phyloP scores from a whole-genome alignment of 1,140 invertebrate species.

The Hirudo medicinalis region DNA sequence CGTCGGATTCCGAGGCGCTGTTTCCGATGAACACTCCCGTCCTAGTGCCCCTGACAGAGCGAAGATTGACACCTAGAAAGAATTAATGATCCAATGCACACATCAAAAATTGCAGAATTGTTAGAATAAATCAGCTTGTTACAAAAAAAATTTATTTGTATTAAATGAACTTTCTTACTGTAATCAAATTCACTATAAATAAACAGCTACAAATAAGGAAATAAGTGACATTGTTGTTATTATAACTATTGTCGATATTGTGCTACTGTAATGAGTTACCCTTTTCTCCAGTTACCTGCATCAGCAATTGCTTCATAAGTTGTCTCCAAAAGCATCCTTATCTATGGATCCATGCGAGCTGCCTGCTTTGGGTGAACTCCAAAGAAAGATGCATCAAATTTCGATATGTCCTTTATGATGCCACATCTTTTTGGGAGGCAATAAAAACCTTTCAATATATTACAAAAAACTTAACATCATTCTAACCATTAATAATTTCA shows the following conservation, averaged over 20 bases:
- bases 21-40: conserved; percentile 84
- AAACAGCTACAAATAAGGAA: background rate
- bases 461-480: background rate
- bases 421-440: conserved; percentile 71
- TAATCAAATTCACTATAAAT: background rate
- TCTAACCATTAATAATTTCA: background rate
- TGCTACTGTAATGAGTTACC: background rate
- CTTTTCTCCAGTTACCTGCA: conserved; percentile 50
- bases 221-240: background rate
- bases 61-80: conserved; percentile 57
- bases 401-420: conserved; percentile 71
- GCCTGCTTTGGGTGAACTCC: conserved; percentile 83
- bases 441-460: conserved; percentile 47
- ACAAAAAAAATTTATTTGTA: background rate
- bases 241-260: background rate
- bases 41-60: conserved; percentile 58
- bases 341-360: conserved; percentile 84
- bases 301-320: conserved; percentile 88
- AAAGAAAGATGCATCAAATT: conserved; percentile 85
- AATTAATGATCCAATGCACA: conserved; percentile 33
- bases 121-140: conserved; percentile 17
- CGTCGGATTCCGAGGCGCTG: conserved; percentile 69
- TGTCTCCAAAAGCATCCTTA: conserved; percentile 76
- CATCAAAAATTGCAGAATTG: conserved; percentile 1
- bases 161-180: background rate